Evolutionary conservation across 2,888 invertebrate genomes (phyloP).

Genomic region (Hirtodrosophila duncani): DNA sequence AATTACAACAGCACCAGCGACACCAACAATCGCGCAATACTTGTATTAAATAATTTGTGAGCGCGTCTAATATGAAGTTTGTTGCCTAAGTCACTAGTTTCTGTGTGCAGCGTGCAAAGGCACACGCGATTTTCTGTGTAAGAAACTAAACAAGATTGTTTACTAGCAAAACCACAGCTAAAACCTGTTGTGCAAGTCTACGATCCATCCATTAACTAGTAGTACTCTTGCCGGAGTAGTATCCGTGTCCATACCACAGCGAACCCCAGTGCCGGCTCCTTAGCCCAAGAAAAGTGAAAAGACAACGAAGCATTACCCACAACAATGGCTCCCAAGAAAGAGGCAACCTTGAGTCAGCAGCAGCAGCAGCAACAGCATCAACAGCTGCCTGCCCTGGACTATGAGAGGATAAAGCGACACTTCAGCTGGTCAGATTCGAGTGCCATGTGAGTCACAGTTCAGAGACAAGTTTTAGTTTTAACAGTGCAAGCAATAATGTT

Average conservation of each 20-base stretch:
- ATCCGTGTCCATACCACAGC: slow-evolving; percentile 18
- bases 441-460: slow-evolving; percentile 72
- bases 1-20: slow-evolving; percentile 2
- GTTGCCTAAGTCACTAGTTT: slow-evolving; percentile 60
- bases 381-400: slow-evolving; percentile 62
- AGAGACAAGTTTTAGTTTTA: slow-evolving; percentile 6
- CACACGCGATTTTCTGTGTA: slow-evolving; percentile 47
- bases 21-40: slow-evolving; percentile 3
- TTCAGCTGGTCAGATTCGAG: slow-evolving; percentile 77
- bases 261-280: slow-evolving; percentile 31
- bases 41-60: too few relatives aligned
- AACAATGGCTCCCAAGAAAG: slow-evolving; percentile 67
- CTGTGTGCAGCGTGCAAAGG: slow-evolving; percentile 14
- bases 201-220: slow-evolving; percentile 28
- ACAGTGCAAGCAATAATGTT: slow-evolving; percentile 2
- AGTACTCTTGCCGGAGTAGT: neutral
- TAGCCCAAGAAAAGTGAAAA: neutral
- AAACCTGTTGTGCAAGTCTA: slow-evolving; percentile 68
- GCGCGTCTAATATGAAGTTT: slow-evolving; percentile 43
- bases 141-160: slow-evolving; percentile 55
- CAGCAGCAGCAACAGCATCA: slow-evolving; percentile 42
- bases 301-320: neutral
- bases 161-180: slow-evolving; percentile 25
- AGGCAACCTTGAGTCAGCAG: slow-evolving; percentile 59
- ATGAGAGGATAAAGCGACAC: slow-evolving; percentile 74